Percentiles rank a stretch among this genome's conserved stretches.
Conservation (phyloP, 2,113 vertebrate genomes). For the Rhea pennata region DNA sequence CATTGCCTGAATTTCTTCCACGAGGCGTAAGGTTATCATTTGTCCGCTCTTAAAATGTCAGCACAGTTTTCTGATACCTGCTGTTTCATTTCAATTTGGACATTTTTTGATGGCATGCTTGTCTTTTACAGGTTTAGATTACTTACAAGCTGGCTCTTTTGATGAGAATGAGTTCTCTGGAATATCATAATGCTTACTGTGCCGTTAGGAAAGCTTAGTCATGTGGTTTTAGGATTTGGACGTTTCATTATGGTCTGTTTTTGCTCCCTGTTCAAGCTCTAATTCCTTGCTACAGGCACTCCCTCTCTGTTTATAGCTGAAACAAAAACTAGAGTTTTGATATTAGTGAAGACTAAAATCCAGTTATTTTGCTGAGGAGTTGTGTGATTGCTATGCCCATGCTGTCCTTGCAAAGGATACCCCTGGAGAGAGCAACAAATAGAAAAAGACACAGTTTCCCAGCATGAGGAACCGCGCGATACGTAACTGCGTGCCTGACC, state of each 20-base stretch:
- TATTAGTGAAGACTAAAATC: not conserved
- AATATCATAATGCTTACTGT: not conserved
- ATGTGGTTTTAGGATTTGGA: slow-evolving; percentile 44
- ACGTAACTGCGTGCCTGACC: not conserved
- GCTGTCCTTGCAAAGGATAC: not conserved
- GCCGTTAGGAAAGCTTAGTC: slow-evolving; percentile 35
- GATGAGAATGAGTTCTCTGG: not conserved
- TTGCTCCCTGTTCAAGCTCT: slow-evolving; percentile 15
- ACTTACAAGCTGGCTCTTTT: not conserved
- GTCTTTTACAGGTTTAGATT: not conserved
- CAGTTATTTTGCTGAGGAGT: not conserved
- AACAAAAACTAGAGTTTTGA: slow-evolving; percentile 14
- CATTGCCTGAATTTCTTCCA: not conserved
- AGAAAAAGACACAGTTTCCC: not conserved
- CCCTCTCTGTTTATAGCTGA: not conserved
- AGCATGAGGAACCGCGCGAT: not conserved
- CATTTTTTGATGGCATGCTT: not conserved
- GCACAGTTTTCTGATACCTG: not conserved
- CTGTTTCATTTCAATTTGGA: not conserved
- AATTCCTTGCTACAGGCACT: slow-evolving; percentile 27
- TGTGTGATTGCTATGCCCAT: accelerated
- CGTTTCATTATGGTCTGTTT: not conserved
- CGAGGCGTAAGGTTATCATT: not conserved
- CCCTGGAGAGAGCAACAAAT: not conserved
- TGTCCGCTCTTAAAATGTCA: not conserved